Conservation (phyloP, 2,888 invertebrate genomes). For the Eupithecia centaureata region DNA sequence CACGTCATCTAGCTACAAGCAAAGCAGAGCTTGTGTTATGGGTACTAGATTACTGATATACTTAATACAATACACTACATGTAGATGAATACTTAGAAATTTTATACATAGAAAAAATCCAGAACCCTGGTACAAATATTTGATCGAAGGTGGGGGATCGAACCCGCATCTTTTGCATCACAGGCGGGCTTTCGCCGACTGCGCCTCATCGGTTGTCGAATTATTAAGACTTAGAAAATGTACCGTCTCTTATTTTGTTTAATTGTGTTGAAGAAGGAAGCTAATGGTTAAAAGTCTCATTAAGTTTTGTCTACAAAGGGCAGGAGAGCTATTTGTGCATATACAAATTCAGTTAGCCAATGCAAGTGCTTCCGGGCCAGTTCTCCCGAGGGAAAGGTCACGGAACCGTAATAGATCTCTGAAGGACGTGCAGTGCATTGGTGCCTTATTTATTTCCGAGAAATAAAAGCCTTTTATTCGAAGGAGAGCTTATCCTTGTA, state of each 20-base stretch:
- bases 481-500: slow-evolving; percentile 20
- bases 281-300: background rate
- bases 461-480: slow-evolving; percentile 4
- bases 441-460: background rate
- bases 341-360: slow-evolving; percentile 1
- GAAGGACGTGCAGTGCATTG: background rate
- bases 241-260: background rate
- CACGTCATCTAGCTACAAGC: too few species aligned
- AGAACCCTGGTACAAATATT: too few species aligned
- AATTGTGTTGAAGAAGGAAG: background rate
- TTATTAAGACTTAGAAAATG: too few species aligned
- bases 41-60: too few species aligned
- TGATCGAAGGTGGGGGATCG: too few species aligned
- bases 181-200: too few species aligned
- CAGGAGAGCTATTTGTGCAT: background rate
- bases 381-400: background rate
- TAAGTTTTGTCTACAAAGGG: background rate
- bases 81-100: too few species aligned
- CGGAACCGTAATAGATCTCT: background rate
- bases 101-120: too few species aligned
- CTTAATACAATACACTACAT: too few species aligned
- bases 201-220: too few species aligned
- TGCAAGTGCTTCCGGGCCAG: background rate
- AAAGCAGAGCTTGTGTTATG: too few species aligned
- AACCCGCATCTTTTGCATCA: too few species aligned